Conservation (phyloP, 53 echinoderm and acorn worm genomes). For the Holothuria leucospilota region DNA sequence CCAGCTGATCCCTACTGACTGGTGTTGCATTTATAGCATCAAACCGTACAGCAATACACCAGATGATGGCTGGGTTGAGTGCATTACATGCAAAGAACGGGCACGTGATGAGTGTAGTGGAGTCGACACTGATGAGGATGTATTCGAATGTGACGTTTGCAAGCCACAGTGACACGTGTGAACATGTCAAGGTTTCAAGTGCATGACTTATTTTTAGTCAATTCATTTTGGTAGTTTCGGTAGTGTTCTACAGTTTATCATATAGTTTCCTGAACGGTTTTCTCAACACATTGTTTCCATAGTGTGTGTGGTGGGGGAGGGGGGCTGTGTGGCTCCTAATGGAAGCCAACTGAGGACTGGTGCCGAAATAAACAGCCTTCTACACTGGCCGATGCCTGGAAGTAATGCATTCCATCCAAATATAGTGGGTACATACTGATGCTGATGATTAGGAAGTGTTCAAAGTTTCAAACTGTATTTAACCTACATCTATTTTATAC, state of each 20-base stretch:
- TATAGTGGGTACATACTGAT: constrained; percentile 11
- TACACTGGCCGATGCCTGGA: no score
- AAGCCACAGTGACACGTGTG: constrained; percentile 20
- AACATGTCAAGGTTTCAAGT: no score
- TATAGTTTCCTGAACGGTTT: neutral
- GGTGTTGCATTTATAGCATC: constrained; percentile 23
- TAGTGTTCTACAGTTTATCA: constrained; percentile 19
- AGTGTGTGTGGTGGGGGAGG: constrained; percentile 6
- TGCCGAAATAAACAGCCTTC: no score
- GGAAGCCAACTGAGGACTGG: neutral
- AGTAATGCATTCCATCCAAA: no score
- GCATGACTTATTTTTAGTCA: no score
- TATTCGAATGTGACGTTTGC: constrained; percentile 14
- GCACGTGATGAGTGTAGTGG: constrained; percentile 32
- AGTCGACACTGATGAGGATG: constrained; percentile 25
- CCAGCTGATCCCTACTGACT: constrained; percentile 24
- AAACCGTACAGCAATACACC: constrained; percentile 10
- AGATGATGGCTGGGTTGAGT: constrained; percentile 13
- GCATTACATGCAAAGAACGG: constrained; percentile 20
- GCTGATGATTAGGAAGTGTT: neutral
- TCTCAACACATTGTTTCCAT: constrained; percentile 17
- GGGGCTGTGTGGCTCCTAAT: no score
- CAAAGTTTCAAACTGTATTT: constrained; percentile 4
- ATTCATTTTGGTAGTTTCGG: constrained; percentile 2
- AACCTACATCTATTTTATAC: constrained; percentile 5